Percentiles rank a stretch among this genome's conserved stretches.
Conservation (phyloP, 2,113 vertebrate species). For the Gasterosteus nipponicus region DNA sequence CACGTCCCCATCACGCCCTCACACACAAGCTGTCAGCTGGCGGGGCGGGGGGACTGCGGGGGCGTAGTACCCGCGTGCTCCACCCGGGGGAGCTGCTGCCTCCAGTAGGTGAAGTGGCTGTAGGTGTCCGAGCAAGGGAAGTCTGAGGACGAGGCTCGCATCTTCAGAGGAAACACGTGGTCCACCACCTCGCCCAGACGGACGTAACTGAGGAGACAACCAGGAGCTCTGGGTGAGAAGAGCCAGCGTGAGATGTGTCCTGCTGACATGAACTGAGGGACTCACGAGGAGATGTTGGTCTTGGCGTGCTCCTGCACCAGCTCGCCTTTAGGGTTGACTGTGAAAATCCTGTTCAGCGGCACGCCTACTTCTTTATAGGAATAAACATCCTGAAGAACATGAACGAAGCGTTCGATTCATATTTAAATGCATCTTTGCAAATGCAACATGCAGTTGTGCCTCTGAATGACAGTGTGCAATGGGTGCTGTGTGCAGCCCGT, state of each 20-base stretch:
- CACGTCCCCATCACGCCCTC: constrained; percentile 11
- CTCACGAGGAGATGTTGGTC: constrained; percentile 98
- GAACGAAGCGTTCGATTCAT: neutral
- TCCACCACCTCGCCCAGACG: constrained; percentile 96
- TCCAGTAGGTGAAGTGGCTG: constrained; percentile 97
- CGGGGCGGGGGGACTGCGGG: constrained; percentile 22
- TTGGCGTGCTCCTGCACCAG: constrained; percentile 97
- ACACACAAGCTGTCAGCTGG: constrained; percentile 51
- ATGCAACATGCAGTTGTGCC: neutral
- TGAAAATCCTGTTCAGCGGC: constrained; percentile 95
- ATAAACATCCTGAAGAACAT: constrained; percentile 87
- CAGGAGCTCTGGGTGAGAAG: neutral
- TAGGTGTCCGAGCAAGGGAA: constrained; percentile 96
- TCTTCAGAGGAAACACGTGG: constrained; percentile 93
- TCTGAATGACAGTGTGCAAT: neutral
- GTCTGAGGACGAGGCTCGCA: constrained; percentile 89
- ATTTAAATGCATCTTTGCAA: neutral
- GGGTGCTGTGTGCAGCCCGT: neutral
- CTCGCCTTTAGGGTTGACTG: constrained; percentile 97
- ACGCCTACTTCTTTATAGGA: constrained; percentile 98
- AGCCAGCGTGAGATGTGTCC: neutral
- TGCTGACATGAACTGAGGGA: constrained; percentile 29
- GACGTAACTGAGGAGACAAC: constrained; percentile 82
- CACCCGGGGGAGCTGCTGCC: constrained; percentile 88
- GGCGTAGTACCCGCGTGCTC: constrained; percentile 77